A percentile compares a stretch with the other conserved stretches of the same genome.
phyloP scores from a whole-genome alignment of 2,113 vertebrate species.

The Murina feae region DNA sequence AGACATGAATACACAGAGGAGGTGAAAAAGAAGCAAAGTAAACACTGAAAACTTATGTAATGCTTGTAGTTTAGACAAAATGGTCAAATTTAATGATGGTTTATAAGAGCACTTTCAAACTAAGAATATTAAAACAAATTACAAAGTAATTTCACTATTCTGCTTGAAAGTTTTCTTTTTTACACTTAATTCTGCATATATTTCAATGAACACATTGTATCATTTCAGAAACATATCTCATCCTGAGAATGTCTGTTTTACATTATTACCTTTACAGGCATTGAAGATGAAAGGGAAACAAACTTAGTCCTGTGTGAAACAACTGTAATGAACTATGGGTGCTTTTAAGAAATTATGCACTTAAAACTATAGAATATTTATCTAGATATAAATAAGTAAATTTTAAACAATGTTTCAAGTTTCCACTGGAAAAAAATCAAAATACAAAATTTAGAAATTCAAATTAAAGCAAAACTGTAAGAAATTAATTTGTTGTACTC shows the following conservation, averaged over 20 bases:
- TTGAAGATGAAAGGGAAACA: not conserved
- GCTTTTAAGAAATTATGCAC: not conserved
- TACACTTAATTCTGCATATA: constrained; percentile 11
- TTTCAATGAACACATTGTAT: not conserved
- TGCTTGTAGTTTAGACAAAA: not conserved
- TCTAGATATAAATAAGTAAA: constrained; percentile 16
- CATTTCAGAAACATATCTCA: not conserved
- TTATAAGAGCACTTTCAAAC: not conserved
- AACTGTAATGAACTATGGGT: not conserved
- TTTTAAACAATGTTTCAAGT: not conserved
- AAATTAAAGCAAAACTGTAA: constrained; percentile 32
- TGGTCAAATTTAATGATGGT: not conserved
- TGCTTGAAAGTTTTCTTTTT: not conserved
- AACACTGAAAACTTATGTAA: not conserved
- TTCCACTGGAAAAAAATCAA: not conserved
- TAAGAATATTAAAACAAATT: constrained; percentile 36
- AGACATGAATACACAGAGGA: constrained; percentile 48
- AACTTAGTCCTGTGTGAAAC: not conserved
- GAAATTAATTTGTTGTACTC: constrained; percentile 37
- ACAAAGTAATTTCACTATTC: not conserved
- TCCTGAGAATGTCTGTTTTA: not conserved
- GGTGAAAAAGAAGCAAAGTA: constrained; percentile 10
- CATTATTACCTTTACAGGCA: not conserved
- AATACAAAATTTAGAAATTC: not conserved
- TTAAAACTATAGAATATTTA: not conserved